These are phyloP conservation scores for Notarius lentiginosus DNA, from an alignment of 2,113 vertebrate genomes.

Conservation along the genomic window DNA sequence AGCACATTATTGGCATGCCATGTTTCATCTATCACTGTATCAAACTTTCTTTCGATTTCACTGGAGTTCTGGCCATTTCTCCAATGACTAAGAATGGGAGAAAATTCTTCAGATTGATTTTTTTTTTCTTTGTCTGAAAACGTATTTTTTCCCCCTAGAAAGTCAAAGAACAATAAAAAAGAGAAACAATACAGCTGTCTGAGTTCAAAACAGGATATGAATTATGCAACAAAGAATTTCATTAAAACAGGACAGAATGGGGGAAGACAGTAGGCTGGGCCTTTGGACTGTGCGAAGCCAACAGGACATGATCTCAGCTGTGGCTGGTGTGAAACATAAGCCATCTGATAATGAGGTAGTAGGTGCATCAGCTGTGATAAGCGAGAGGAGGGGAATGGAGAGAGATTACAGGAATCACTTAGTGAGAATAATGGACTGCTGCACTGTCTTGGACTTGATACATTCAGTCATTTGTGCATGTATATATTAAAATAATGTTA, in stretches of 20 bases:
- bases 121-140: neutral
- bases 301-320: conserved; percentile 67
- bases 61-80: neutral
- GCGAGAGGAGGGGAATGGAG: neutral
- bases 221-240: conserved; percentile 74
- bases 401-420: conserved; percentile 13
- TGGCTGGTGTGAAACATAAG: conserved; percentile 53
- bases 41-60: neutral
- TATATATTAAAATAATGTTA: neutral
- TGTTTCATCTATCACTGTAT: conserved; percentile 31
- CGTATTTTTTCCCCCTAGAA: conserved; percentile 49
- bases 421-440: neutral
- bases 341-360: conserved; percentile 34
- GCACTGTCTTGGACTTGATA: neutral
- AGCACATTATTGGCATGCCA: conserved; percentile 60
- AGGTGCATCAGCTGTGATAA: conserved; percentile 37
- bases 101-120: neutral
- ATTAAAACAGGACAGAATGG: conserved; percentile 72
- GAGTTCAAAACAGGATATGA: conserved; percentile 75
- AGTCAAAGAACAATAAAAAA: conserved; percentile 73
- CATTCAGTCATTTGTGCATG: neutral
- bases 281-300: conserved; percentile 54
- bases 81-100: neutral
- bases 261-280: conserved; percentile 60
- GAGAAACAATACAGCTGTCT: conserved; percentile 67